These are phyloP conservation scores for Phymatocera aterrima DNA, from an alignment of 2,888 invertebrate species.

Conservation along the genomic window DNA sequence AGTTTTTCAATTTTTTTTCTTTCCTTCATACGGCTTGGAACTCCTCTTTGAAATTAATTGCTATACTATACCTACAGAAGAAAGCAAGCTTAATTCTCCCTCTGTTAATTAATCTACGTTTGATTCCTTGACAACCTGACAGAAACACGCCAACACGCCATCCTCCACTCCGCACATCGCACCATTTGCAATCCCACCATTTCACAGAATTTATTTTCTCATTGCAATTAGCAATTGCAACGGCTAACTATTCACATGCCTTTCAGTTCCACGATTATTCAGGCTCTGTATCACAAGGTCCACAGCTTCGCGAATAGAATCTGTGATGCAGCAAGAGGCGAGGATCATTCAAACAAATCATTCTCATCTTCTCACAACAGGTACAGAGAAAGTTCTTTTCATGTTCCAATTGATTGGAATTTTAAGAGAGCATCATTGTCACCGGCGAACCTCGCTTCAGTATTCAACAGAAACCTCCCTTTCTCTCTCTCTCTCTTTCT, in stretches of 20 bases:
- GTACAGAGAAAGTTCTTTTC: background rate
- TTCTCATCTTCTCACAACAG: background rate
- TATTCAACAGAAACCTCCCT: background rate
- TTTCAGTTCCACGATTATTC: background rate
- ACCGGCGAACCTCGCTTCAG: background rate
- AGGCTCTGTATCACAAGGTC: background rate
- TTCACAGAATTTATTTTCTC: background rate
- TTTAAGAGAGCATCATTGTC: background rate
- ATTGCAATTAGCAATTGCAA: background rate
- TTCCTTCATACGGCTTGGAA: background rate
- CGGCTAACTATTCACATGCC: background rate
- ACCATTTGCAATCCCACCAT: background rate
- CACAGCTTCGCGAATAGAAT: background rate
- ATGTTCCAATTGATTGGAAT: background rate
- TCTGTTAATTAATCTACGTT: background rate
- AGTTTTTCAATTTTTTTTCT: background rate
- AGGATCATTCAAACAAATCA: background rate
- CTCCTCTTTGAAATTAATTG: conserved; percentile 4
- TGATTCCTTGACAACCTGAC: background rate
- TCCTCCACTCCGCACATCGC: background rate
- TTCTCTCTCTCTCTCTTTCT: too few relatives aligned
- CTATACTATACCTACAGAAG: background rate
- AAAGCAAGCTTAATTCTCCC: background rate
- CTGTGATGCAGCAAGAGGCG: background rate
- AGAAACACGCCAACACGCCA: conserved; percentile 7